phyloP scores from a whole-genome alignment of 1,140 invertebrate genomes.

The Lithobius niger region DNA sequence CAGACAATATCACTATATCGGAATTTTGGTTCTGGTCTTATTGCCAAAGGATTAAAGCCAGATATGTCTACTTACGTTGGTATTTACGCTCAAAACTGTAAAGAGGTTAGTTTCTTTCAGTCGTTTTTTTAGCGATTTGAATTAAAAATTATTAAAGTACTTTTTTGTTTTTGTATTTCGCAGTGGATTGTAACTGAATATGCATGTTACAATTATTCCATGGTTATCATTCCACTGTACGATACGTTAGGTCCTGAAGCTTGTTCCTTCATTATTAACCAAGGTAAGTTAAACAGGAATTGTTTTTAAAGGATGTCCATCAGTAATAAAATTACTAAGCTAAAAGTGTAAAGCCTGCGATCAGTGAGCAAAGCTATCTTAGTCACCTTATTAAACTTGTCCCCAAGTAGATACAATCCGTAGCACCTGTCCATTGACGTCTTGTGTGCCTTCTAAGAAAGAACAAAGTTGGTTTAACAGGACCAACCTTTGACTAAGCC shows the following conservation, averaged over 20 bases:
- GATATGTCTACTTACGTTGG: constrained; percentile 65
- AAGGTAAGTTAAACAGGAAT: constrained; percentile 62
- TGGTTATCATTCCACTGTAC: constrained; percentile 90
- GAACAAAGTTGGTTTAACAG: too few species aligned
- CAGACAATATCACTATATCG: constrained; percentile 47
- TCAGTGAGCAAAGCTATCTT: too few species aligned
- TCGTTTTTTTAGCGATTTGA: background rate
- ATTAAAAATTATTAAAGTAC: background rate
- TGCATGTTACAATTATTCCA: constrained; percentile 81
- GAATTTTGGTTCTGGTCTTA: constrained; percentile 80
- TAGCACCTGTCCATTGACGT: too few species aligned
- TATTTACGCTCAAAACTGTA: constrained; percentile 88
- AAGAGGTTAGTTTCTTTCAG: constrained; percentile 42
- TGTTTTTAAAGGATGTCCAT: too few species aligned
- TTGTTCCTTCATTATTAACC: constrained; percentile 90
- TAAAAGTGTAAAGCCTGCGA: too few species aligned
- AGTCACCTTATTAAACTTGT: too few species aligned
- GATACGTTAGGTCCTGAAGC: constrained; percentile 92
- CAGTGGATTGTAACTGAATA: constrained; percentile 86
- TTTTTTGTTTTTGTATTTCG: constrained; percentile 18
- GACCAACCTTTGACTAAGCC: too few species aligned
- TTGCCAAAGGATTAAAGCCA: constrained; percentile 52
- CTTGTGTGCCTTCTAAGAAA: too few species aligned
- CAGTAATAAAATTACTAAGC: too few species aligned
- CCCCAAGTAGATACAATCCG: too few species aligned